Conservation (phyloP, 2,113 vertebrate species). For the Dromiciops gliroides region DNA sequence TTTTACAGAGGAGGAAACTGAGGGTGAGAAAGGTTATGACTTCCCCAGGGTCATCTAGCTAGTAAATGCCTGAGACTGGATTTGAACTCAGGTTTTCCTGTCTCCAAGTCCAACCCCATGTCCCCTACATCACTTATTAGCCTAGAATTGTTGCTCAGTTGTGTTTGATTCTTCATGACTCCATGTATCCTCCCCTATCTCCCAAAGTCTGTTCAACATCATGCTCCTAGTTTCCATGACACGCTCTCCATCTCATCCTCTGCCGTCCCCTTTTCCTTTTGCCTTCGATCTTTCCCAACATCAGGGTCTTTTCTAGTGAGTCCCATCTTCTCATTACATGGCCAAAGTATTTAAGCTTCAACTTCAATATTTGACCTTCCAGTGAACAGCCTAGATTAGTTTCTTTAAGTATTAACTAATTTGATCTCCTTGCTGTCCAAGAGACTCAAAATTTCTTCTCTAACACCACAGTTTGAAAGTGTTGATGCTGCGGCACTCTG, state of each 20-base stretch:
- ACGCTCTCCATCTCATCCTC: too few relatives aligned
- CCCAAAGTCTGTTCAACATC: too few relatives aligned
- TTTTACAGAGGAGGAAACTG: neutral
- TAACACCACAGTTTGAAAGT: neutral
- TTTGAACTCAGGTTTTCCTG: too few relatives aligned
- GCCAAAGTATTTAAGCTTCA: neutral
- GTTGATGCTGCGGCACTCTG: neutral
- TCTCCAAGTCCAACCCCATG: too few relatives aligned
- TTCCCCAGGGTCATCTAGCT: too few relatives aligned
- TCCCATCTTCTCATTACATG: neutral
- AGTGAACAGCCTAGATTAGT: neutral
- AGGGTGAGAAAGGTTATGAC: neutral
- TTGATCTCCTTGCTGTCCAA: neutral
- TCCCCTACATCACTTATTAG: too few relatives aligned
- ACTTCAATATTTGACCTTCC: neutral
- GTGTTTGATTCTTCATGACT: too few relatives aligned
- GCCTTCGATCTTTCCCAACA: neutral
- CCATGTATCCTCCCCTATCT: too few relatives aligned
- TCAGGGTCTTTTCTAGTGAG: neutral
- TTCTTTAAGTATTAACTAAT: neutral
- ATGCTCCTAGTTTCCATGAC: too few relatives aligned
- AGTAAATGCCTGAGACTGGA: too few relatives aligned
- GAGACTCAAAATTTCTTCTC: neutral
- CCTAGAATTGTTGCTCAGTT: too few relatives aligned
- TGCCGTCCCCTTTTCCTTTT: neutral